Conservation (phyloP, 1,140 invertebrate genomes). For the Saccostrea echinata region DNA sequence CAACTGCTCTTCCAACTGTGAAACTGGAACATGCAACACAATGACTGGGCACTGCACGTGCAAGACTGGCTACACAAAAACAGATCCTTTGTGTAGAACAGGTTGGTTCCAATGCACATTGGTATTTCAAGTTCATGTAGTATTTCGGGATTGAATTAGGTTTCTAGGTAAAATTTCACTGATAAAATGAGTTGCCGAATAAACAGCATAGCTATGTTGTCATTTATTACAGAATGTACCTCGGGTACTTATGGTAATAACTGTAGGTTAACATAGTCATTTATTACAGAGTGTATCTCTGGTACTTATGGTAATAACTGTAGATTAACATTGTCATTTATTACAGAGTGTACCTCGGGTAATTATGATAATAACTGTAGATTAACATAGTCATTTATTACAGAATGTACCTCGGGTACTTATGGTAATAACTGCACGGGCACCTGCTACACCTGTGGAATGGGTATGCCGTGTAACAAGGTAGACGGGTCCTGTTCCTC, state of each 20-base stretch:
- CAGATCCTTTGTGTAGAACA: not conserved
- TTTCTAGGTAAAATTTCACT: no score
- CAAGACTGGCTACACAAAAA: not conserved
- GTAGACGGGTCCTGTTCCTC: not conserved
- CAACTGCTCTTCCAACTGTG: constrained; percentile 33
- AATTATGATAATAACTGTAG: constrained; percentile 24
- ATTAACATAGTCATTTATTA: no score
- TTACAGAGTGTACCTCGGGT: constrained; percentile 14
- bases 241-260: no score
- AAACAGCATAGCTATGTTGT: not conserved
- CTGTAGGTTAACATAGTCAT: no score
- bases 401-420: constrained; percentile 14
- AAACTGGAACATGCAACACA: constrained; percentile 6
- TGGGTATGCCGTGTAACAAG: not conserved
- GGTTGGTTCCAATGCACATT: not conserved
- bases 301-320: constrained; percentile 36
- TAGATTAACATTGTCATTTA: no score
- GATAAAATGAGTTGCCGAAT: no score
- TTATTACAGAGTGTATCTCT: constrained; percentile 9
- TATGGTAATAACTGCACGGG: constrained; percentile 25
- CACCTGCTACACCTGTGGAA: not conserved
- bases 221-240: no score
- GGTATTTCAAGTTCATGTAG: no score
- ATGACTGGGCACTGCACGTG: constrained; percentile 31
- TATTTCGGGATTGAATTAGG: no score